Evolutionary conservation across 2,888 invertebrate species (phyloP).

Genomic region (Serrognathus titanus): DNA sequence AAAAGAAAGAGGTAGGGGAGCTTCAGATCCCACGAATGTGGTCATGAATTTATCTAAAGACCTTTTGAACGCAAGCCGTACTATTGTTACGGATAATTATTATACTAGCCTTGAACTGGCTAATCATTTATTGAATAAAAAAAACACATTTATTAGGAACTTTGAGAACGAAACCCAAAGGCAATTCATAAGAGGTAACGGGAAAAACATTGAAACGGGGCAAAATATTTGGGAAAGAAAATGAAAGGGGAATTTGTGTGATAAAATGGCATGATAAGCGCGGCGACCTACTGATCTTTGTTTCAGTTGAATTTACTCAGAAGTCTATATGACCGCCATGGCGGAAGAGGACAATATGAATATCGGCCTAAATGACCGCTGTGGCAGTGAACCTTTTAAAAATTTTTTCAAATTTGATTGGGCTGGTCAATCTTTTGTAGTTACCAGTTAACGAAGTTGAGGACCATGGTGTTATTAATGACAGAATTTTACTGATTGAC

Average conservation of each 20-base stretch:
- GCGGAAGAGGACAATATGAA: too few relatives aligned
- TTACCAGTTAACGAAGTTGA: too few relatives aligned
- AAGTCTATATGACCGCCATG: too few relatives aligned
- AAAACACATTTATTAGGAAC: constrained; percentile 19
- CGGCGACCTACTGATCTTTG: constrained; percentile 13
- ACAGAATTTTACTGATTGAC: too few relatives aligned
- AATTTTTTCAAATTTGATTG: too few relatives aligned
- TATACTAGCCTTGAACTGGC: constrained; percentile 20
- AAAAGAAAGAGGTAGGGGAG: not conserved
- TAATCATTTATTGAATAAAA: not conserved
- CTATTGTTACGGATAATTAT: constrained; percentile 22
- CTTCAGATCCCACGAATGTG: constrained; percentile 13
- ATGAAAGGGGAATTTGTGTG: constrained; percentile 24
- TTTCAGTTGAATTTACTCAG: too few relatives aligned
- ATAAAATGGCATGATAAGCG: constrained; percentile 31
- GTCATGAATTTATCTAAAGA: constrained; percentile 16
- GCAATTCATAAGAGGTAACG: constrained; percentile 17
- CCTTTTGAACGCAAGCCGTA: too few relatives aligned
- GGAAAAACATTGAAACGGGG: constrained; percentile 13
- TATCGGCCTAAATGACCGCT: too few relatives aligned
- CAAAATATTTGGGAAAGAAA: constrained; percentile 13
- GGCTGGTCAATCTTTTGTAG: too few relatives aligned
- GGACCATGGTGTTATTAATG: too few relatives aligned
- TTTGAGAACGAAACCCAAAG: constrained; percentile 22
- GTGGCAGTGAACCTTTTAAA: too few relatives aligned